A percentile compares a stretch with the other conserved stretches of the same genome.
Conservation (phyloP, 2,113 vertebrate genomes). For the Capreolus pygargus region DNA sequence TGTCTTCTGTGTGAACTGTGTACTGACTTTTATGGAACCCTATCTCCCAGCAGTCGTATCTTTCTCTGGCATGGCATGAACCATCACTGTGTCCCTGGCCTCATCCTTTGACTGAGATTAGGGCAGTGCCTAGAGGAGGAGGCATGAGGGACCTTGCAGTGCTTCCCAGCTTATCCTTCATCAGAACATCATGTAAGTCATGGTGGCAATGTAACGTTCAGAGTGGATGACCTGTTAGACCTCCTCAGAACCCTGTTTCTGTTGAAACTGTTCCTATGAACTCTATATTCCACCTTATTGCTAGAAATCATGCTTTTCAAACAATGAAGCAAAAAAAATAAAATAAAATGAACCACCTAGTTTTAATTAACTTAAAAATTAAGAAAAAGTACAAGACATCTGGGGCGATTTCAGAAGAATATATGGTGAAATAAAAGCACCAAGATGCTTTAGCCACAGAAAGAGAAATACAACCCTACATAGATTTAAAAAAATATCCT, state of each 20-base stretch:
- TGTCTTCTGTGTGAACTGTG: background rate
- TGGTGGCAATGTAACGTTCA: background rate
- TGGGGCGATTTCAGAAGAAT: background rate
- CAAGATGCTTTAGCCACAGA: background rate
- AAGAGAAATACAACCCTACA: background rate
- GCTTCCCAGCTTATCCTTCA: background rate
- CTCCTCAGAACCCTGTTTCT: background rate
- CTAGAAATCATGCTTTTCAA: background rate
- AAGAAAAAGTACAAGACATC: background rate
- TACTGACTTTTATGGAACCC: background rate
- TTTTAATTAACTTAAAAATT: slow-evolving; percentile 28
- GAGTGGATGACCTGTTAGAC: background rate
- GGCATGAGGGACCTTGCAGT: background rate
- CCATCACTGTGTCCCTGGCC: background rate
- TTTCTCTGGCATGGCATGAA: background rate
- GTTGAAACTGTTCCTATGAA: background rate
- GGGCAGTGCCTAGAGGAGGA: background rate
- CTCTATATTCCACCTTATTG: background rate
- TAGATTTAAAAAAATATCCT: background rate
- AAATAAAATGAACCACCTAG: background rate
- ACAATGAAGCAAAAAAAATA: background rate
- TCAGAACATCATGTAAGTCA: background rate
- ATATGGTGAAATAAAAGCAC: background rate
- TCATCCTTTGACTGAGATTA: background rate
- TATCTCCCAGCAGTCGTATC: background rate